These are phyloP conservation scores for Procavia capensis DNA, from an alignment of 2,113 vertebrate species.

Conservation along the genomic window DNA sequence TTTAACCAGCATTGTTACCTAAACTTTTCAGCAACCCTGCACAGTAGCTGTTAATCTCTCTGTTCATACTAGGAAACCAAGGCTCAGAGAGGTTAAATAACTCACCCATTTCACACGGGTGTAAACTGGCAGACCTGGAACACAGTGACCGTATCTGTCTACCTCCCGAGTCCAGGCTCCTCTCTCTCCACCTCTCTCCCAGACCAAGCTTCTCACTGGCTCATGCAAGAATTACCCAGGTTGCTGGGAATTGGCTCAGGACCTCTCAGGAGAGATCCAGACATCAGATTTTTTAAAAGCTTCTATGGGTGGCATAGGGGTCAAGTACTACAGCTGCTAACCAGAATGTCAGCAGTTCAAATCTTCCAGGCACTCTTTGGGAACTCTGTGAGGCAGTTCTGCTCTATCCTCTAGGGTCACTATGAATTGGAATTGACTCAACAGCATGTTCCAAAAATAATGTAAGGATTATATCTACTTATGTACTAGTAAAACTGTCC, in stretches of 20 bases:
- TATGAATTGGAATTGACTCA: no score
- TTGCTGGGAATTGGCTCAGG: fast-evolving
- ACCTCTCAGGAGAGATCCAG: neutral
- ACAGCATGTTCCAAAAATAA: neutral
- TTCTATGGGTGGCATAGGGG: no score
- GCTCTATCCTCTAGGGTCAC: no score
- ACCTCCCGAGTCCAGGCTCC: neutral
- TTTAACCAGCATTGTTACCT: neutral
- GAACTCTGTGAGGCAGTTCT: no score
- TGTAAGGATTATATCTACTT: neutral
- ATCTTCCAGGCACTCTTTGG: no score
- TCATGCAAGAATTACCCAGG: neutral
- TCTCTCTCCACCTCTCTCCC: neutral
- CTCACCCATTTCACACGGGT: neutral
- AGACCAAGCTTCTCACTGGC: neutral
- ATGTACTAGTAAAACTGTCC: neutral
- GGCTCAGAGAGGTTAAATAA: neutral
- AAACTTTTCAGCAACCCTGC: neutral
- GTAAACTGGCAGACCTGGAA: fast-evolving
- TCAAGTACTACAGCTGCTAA: no score
- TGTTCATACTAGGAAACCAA: neutral
- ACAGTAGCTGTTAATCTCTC: neutral
- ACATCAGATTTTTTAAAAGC: neutral
- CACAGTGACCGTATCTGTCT: fast-evolving
- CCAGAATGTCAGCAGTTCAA: no score